phyloP scores from a whole-genome alignment of 1,140 invertebrate genomes.

The Archivesica marissinica region DNA sequence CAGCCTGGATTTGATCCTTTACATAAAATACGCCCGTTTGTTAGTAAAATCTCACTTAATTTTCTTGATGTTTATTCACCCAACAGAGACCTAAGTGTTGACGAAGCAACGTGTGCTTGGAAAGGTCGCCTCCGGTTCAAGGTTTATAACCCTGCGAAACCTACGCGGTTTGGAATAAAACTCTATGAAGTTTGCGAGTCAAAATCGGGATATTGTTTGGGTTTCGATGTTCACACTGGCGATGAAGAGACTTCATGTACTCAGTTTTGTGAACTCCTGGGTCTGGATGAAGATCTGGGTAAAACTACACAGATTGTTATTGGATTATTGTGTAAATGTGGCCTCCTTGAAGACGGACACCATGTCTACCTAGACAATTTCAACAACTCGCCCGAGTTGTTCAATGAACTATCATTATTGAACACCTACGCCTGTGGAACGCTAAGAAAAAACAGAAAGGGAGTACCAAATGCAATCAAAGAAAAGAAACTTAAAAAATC shows the following conservation, averaged over 20 bases:
- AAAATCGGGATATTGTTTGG: too few relatives aligned
- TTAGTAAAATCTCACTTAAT: too few relatives aligned
- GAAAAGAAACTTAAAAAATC: not conserved
- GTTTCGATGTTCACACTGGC: slow-evolving; percentile 48
- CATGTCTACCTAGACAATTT: slow-evolving; percentile 34
- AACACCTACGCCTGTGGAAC: slow-evolving; percentile 33
- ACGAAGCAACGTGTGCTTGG: slow-evolving; percentile 54
- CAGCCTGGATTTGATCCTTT: slow-evolving; percentile 42
- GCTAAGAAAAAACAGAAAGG: not conserved
- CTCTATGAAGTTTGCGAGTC: too few relatives aligned
- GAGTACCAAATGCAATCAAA: not conserved
- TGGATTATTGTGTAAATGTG: slow-evolving; percentile 4
- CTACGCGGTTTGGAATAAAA: slow-evolving; percentile 56
- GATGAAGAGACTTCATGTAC: not conserved
- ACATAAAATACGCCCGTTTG: too few relatives aligned
- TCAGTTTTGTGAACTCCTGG: slow-evolving; percentile 28
- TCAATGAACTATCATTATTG: not conserved
- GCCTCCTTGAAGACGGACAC: slow-evolving; percentile 30
- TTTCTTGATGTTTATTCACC: slow-evolving; percentile 42
- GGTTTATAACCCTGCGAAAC: slow-evolving; percentile 64
- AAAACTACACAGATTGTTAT: slow-evolving; percentile 44
- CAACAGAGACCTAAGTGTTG: slow-evolving; percentile 14
- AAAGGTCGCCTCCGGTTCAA: slow-evolving; percentile 51
- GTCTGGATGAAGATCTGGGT: not conserved
- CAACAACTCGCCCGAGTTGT: slow-evolving; percentile 26